Base-by-base conservation (phyloP, 2,113 vertebrate species). In the Chaetodon trifascialis region DNA sequence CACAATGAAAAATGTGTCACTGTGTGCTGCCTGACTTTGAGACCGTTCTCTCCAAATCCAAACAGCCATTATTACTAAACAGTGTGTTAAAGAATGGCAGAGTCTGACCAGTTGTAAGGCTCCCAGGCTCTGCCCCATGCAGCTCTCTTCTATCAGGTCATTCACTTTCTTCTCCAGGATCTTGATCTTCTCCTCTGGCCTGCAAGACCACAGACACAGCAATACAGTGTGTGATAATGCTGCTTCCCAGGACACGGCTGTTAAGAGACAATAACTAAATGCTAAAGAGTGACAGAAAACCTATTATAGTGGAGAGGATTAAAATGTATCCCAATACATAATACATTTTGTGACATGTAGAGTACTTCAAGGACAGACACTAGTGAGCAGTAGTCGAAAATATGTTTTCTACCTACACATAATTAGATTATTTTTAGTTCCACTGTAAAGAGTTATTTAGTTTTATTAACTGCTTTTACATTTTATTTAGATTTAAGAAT, bases 141-240 rank as follows among this genome's bases (percentile, higher is more conserved):
- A 99, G 93, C 98, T 99, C 94, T 99, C 98, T 91, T 99, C 96
- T 75, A 99, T 96, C 86, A 99, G 90, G 59, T 99, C 97, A 70
- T 97, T 98, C 60, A 99, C 97, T 93, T 96, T 97, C 94, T 97
- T 99, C 94, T 99, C 98, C 91, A 99, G 87, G 55, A 97, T 97
- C 91, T 96, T 97, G 79, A 98, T 96, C 89, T 97, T 99, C 91
- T 99, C 98, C 89, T 99, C 97, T 56, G 96, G 96, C 70, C 98
- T 99, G 85, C 6, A 79, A 56, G 7, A 74, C 3, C 17, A 78
- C 0, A 51, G 1, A 73, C 4, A 77, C 11, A 76, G 10, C 8
- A 42, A 62, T 3, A 30, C 2, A 25, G 38, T n/a, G 3, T 23
- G 12, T 38, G 17, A 59, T 17, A 15, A 4, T 34, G 23, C 2